Evolutionary conservation across 1,140 invertebrate genomes (phyloP).

Genomic region (Steinernema khuongi): DNA sequence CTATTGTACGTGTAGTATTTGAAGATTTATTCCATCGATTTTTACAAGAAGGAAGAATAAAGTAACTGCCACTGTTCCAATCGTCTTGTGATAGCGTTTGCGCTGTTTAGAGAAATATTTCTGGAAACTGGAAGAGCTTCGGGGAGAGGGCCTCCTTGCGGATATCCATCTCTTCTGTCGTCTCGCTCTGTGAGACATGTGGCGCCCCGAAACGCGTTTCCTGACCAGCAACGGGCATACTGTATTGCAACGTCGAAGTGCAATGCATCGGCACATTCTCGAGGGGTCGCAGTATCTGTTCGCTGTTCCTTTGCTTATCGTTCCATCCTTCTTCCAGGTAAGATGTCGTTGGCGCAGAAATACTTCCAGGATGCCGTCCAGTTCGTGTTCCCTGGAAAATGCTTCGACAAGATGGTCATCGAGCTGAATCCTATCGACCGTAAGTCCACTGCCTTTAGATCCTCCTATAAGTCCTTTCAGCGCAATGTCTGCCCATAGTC

Average conservation of each 20-base stretch:
- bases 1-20: conserved; percentile 1
- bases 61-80: too few relatives aligned
- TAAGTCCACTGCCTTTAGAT: conserved; percentile 34
- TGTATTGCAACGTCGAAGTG: too few relatives aligned
- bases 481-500: conserved; percentile 48
- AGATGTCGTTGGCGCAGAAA: conserved; percentile 30
- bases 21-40: conserved; percentile 11
- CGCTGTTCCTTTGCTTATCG: background rate
- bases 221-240: too few relatives aligned
- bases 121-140: too few relatives aligned
- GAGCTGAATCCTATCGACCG: conserved; percentile 52
- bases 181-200: too few relatives aligned
- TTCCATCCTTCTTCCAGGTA: background rate
- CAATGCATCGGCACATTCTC: too few relatives aligned
- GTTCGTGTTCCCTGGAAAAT: conserved; percentile 53
- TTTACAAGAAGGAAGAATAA: background rate
- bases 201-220: too few relatives aligned
- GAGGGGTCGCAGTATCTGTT: background rate
- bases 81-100: too few relatives aligned
- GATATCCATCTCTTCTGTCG: too few relatives aligned
- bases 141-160: too few relatives aligned
- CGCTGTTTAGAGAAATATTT: too few relatives aligned
- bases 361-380: conserved; percentile 32
- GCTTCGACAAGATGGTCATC: conserved; percentile 52
- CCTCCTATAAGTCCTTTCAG: conserved; percentile 36